These are phyloP conservation scores for Meganola albula DNA, from an alignment of 2,888 invertebrate species.

Conservation along the genomic window DNA sequence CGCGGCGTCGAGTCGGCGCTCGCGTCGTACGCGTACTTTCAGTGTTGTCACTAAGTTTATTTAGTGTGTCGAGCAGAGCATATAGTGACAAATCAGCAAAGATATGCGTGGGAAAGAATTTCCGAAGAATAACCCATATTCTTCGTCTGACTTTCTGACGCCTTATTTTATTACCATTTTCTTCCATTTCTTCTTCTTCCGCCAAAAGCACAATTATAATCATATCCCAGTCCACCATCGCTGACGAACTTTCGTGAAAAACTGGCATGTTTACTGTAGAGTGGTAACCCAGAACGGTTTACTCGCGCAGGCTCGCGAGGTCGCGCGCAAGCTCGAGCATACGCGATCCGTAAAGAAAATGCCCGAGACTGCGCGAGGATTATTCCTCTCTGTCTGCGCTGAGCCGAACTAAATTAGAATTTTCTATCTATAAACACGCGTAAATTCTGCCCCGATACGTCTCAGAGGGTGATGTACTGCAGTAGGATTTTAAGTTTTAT, in stretches of 20 bases:
- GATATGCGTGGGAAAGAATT: no score
- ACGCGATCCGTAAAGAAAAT: not conserved
- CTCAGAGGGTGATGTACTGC: no score
- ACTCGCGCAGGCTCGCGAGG: not conserved
- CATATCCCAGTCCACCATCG: not conserved
- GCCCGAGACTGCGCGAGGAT: no score
- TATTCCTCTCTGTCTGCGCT: no score
- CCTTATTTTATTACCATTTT: not conserved
- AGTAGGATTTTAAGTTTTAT: no score
- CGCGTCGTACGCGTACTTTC: not conserved
- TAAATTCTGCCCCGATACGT: no score
- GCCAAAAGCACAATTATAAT: not conserved
- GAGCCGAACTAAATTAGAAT: no score
- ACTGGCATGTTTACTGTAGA: no score
- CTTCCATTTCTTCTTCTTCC: not conserved
- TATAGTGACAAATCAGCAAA: no score
- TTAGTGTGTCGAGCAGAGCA: not conserved
- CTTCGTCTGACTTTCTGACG: not conserved
- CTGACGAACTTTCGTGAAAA: not conserved
- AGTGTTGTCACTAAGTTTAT: not conserved
- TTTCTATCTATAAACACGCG: no score
- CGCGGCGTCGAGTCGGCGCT: not conserved
- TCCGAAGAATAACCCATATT: no score
- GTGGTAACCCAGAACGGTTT: no score
- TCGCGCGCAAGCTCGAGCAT: not conserved